Evolutionary conservation across 2,113 vertebrate genomes (phyloP).

Genomic region (Aegithalos caudatus): DNA sequence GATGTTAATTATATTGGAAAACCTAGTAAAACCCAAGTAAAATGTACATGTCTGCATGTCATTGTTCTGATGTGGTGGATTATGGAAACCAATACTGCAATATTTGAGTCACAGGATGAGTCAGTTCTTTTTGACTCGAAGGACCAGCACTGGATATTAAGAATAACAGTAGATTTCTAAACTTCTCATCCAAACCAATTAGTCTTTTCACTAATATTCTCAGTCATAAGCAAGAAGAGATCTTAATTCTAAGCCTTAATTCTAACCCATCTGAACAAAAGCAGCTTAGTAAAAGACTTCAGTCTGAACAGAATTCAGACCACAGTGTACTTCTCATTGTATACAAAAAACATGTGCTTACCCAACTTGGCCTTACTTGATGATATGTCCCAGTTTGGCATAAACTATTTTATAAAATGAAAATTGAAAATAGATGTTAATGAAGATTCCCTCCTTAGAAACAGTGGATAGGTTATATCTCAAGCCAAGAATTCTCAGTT

Average conservation of each 20-base stretch:
- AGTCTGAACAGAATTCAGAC: not conserved
- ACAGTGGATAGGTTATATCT: not conserved
- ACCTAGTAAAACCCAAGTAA: not conserved
- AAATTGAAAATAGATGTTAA: not conserved
- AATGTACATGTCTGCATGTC: not conserved
- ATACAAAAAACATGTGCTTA: conserved; percentile 22
- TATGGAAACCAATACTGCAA: not conserved
- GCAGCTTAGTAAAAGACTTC: not conserved
- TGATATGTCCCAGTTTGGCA: conserved; percentile 10
- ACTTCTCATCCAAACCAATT: not conserved
- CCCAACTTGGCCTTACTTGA: conserved; percentile 9
- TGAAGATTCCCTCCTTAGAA: conserved; percentile 3
- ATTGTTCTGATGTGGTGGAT: not conserved
- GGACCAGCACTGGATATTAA: not conserved
- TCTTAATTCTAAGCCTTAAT: not conserved
- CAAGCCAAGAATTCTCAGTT: conserved; percentile 15
- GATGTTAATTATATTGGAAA: not conserved
- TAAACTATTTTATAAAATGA: not conserved
- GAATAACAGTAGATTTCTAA: not conserved
- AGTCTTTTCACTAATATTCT: not conserved
- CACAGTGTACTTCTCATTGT: not conserved
- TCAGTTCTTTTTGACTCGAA: not conserved
- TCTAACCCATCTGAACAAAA: not conserved
- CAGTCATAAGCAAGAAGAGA: not conserved
- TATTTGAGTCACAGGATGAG: not conserved